Evolutionary conservation across 2,888 invertebrate species (phyloP).

Genomic region (Campoplex capitator): DNA sequence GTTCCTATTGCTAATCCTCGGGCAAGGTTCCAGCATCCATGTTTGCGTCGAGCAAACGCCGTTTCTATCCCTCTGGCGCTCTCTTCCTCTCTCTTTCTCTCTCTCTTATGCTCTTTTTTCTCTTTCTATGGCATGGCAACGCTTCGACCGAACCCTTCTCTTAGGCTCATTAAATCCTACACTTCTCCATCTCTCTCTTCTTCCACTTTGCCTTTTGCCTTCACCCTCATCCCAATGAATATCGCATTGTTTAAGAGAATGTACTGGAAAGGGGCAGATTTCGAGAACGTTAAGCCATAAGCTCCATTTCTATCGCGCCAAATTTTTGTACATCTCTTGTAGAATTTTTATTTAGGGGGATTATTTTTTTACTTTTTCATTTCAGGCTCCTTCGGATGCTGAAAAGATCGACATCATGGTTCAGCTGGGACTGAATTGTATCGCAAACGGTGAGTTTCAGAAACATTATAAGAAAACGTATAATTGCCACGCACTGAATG

Average conservation of each 20-base stretch:
- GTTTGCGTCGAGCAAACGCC: conserved; percentile 31
- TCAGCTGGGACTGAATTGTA: not conserved
- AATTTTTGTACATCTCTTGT: not conserved
- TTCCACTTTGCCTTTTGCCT: conserved; percentile 28
- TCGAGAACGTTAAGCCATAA: not conserved
- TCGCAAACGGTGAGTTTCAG: not conserved
- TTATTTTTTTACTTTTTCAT: not conserved
- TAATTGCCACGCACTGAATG: not conserved
- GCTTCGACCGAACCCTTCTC: conserved; percentile 45
- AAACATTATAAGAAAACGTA: not conserved
- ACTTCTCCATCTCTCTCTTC: not conserved
- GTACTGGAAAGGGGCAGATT: not conserved
- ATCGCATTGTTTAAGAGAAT: conserved; percentile 37
- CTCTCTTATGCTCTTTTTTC: not conserved
- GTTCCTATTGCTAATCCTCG: conserved; percentile 50
- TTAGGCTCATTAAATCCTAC: conserved; percentile 41
- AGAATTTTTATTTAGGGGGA: not conserved
- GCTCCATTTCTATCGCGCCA: not conserved
- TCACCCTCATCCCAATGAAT: conserved; percentile 32
- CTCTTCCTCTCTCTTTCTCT: not conserved
- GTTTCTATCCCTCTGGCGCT: not conserved
- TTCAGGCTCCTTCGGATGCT: not conserved
- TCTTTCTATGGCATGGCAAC: not conserved
- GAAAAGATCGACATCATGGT: not conserved
- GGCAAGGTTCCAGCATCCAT: conserved; percentile 42